These are phyloP conservation scores for Cyprinodon diabolis DNA, from an alignment of 2,797 vertebrate species.

Conservation along the genomic window DNA sequence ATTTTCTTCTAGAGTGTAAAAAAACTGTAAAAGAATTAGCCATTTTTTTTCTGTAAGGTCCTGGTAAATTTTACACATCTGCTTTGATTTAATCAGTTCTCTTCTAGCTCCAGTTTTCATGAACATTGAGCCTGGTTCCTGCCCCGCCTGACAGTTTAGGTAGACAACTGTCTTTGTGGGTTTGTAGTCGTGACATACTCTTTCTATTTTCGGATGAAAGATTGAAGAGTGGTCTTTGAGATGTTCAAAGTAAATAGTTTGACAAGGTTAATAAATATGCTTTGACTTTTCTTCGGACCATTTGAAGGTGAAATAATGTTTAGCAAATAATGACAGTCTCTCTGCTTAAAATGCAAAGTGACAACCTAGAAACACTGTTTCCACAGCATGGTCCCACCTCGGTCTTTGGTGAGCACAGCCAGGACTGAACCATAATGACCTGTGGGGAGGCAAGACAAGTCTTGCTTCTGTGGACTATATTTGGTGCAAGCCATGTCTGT, in stretches of 20 bases:
- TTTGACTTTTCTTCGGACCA: slow-evolving; percentile 23
- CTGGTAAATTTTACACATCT: background rate
- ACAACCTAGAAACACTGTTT: slow-evolving; percentile 61
- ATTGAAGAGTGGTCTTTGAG: background rate
- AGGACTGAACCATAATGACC: slow-evolving; percentile 54
- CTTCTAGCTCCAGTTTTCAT: background rate
- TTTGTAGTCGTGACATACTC: background rate
- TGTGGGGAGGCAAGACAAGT: slow-evolving; percentile 51
- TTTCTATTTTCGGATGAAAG: background rate
- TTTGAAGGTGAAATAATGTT: slow-evolving; percentile 11
- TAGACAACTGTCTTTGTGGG: background rate
- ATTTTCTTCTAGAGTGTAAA: too few species aligned
- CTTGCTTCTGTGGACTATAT: slow-evolving; percentile 56
- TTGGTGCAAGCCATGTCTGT: slow-evolving; percentile 58
- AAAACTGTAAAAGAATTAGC: background rate
- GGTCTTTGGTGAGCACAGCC: slow-evolving; percentile 44
- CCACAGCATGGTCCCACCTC: slow-evolving; percentile 51
- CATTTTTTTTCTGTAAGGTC: background rate
- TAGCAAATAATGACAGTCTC: slow-evolving; percentile 12
- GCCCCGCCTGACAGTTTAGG: background rate
- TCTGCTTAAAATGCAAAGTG: slow-evolving; percentile 41
- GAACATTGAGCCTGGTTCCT: background rate
- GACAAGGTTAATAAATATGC: background rate
- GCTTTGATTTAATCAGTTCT: too few species aligned
- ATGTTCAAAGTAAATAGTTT: background rate